These are phyloP conservation scores for Tenthredo amoena DNA, from an alignment of 2,888 invertebrate genomes.

Conservation along the genomic window DNA sequence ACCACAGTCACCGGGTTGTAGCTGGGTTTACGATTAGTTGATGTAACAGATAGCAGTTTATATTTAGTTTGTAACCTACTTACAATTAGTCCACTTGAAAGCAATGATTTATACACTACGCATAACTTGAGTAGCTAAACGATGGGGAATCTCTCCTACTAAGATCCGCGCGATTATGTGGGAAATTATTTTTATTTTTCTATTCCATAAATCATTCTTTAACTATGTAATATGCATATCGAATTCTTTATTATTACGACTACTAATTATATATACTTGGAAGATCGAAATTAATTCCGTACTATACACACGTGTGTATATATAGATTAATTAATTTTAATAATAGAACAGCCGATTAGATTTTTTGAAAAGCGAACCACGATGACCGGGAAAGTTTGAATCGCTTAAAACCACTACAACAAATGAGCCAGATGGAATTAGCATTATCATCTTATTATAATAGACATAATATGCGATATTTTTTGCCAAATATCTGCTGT, in stretches of 20 bases:
- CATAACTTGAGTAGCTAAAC: neutral
- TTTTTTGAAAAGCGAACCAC: neutral
- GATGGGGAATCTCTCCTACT: neutral
- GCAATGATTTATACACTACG: slow-evolving; percentile 8
- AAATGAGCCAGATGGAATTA: neutral
- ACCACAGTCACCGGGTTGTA: slow-evolving; percentile 28
- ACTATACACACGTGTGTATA: neutral
- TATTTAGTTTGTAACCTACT: slow-evolving; percentile 46
- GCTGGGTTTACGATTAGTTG: slow-evolving; percentile 17
- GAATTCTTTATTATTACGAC: neutral
- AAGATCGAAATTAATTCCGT: neutral
- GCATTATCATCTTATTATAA: neutral
- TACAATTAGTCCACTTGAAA: slow-evolving; percentile 41
- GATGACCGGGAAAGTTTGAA: neutral
- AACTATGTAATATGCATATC: neutral
- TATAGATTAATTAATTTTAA: neutral
- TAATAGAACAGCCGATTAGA: neutral
- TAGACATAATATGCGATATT: neutral
- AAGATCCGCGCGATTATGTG: neutral
- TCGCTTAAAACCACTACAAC: neutral
- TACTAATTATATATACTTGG: neutral
- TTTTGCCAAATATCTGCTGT: neutral
- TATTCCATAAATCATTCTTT: neutral
- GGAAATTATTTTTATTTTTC: neutral
- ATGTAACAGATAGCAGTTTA: slow-evolving; percentile 32